These are phyloP conservation scores for Sisor rabdophorus DNA, from an alignment of 2,113 vertebrate genomes.

Conservation along the genomic window DNA sequence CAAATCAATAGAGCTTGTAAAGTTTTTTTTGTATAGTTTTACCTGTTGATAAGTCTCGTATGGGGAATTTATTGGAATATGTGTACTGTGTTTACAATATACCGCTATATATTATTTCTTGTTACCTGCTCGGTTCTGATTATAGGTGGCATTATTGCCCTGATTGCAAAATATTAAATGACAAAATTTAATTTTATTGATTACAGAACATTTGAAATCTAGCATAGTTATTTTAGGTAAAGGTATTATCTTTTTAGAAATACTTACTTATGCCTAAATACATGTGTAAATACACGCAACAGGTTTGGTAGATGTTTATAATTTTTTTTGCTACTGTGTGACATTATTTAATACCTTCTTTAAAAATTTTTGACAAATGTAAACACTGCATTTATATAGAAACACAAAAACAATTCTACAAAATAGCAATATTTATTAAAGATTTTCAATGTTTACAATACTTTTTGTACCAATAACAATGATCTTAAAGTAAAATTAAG, in stretches of 20 bases:
- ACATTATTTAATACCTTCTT: neutral
- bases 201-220: neutral
- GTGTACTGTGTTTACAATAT: neutral
- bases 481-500: neutral
- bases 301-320: constrained; percentile 8
- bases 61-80: neutral
- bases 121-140: neutral
- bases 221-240: neutral
- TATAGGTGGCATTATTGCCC: neutral
- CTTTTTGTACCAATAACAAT: neutral
- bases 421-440: neutral
- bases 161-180: neutral
- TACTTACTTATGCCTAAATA: neutral
- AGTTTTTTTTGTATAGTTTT: neutral
- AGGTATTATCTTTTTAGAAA: neutral
- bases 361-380: neutral
- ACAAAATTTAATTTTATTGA: too few relatives aligned
- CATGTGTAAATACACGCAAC: too few relatives aligned
- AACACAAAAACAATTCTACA: neutral
- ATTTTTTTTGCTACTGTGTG: neutral
- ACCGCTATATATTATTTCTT: neutral
- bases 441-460: neutral
- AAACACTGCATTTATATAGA: constrained; percentile 2
- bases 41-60: too few relatives aligned
- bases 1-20: neutral